Percentiles rank a stretch among this genome's conserved stretches.
Evolutionary conservation across 2,888 invertebrate species (phyloP).

Genomic region (Macrophya annulata): DNA sequence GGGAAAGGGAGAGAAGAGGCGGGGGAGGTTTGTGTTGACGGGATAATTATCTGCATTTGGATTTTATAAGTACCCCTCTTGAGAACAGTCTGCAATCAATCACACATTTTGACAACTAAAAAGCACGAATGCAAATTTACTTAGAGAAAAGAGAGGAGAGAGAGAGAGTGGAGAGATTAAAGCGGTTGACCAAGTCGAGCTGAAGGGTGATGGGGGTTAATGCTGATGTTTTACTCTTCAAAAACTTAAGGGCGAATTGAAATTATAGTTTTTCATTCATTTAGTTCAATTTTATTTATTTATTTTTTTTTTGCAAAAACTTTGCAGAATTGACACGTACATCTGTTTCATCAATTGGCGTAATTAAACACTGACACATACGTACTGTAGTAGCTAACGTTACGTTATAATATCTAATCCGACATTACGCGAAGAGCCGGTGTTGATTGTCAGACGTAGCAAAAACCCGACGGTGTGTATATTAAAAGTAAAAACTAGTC

Average conservation of each 20-base stretch:
- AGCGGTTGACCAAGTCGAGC: background rate
- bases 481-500: background rate
- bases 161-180: background rate
- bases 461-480: background rate
- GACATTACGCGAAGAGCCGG: background rate
- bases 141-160: background rate
- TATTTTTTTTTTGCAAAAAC: background rate
- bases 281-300: background rate
- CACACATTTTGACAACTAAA: slow-evolving; percentile 30
- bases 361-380: slow-evolving; percentile 13
- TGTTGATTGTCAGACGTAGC: background rate
- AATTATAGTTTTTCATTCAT: background rate
- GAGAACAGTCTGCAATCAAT: slow-evolving; percentile 24
- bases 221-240: background rate
- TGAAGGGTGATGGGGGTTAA: background rate
- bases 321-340: background rate
- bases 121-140: slow-evolving; percentile 43
- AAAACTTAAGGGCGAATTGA: background rate
- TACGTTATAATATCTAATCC: too few species aligned
- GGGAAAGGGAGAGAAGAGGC: too few species aligned
- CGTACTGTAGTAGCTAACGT: too few species aligned
- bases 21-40: background rate
- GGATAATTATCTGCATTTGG: slow-evolving; percentile 3
- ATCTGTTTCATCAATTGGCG: background rate
- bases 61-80: background rate